Conservation (phyloP, 2,113 vertebrate genomes). For the Tyrannus savana region DNA sequence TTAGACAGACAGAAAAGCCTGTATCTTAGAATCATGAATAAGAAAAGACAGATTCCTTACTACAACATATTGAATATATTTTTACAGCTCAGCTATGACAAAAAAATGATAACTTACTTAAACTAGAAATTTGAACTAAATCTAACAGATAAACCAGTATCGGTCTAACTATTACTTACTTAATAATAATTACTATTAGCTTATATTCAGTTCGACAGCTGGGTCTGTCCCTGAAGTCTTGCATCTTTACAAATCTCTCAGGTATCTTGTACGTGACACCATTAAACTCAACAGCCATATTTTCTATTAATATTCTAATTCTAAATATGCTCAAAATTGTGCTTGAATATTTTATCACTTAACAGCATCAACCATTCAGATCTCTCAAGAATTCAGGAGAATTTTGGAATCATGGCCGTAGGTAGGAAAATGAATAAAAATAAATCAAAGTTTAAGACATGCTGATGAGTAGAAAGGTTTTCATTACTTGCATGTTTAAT, state of each 20-base stretch:
- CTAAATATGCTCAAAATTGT: background rate
- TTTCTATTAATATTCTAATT: background rate
- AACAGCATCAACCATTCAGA: background rate
- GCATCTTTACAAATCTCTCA: background rate
- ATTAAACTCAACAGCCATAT: background rate
- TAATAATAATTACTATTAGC: background rate
- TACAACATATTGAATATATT: background rate
- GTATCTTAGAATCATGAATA: background rate
- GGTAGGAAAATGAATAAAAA: background rate
- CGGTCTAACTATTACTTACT: background rate
- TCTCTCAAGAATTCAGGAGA: background rate
- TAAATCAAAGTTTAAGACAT: background rate
- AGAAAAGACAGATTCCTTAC: slow-evolving; percentile 1
- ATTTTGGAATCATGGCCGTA: background rate
- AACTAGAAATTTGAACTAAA: background rate
- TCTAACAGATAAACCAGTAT: background rate
- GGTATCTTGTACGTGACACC: background rate
- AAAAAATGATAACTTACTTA: background rate
- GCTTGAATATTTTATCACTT: background rate
- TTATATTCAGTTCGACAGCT: background rate
- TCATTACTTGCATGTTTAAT: background rate
- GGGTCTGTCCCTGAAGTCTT: background rate
- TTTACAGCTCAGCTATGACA: background rate
- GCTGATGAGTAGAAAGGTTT: background rate
- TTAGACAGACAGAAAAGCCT: background rate